Evolutionary conservation across 2,888 invertebrate genomes (phyloP).

Genomic region (Lissonota sp.): DNA sequence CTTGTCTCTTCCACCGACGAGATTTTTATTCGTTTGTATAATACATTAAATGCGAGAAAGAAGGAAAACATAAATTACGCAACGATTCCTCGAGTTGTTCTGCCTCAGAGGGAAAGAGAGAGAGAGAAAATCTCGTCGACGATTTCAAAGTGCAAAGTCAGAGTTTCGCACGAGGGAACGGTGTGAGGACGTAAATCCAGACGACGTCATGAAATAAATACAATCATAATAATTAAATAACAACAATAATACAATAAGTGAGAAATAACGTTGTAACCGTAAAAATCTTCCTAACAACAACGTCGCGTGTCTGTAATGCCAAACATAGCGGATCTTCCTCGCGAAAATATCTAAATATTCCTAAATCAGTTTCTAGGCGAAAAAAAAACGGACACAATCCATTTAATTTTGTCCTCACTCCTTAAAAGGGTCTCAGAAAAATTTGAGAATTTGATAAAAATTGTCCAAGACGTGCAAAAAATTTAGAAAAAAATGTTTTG

Average conservation of each 20-base stretch:
- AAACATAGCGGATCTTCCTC: not conserved
- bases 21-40: not conserved
- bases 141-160: constrained; percentile 47
- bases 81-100: constrained; percentile 1
- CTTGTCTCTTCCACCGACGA: not conserved
- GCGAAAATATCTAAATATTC: not conserved
- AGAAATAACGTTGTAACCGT: constrained; percentile 26
- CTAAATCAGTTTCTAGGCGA: not conserved
- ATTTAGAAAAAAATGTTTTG: no score
- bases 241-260: not conserved
- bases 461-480: no score
- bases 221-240: not conserved
- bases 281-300: constrained; percentile 23
- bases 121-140: not conserved
- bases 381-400: constrained; percentile 21
- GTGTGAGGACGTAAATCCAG: not conserved
- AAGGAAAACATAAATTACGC: constrained; percentile 10
- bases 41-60: not conserved
- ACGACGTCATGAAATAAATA: no score
- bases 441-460: no score
- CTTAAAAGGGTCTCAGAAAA: no score
- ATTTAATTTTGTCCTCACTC: no score
- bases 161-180: constrained; percentile 20
- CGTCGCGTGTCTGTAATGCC: constrained; percentile 24
- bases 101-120: not conserved